These are phyloP conservation scores for Trogon melanurus DNA, from an alignment of 2,113 vertebrate species.

Conservation along the genomic window DNA sequence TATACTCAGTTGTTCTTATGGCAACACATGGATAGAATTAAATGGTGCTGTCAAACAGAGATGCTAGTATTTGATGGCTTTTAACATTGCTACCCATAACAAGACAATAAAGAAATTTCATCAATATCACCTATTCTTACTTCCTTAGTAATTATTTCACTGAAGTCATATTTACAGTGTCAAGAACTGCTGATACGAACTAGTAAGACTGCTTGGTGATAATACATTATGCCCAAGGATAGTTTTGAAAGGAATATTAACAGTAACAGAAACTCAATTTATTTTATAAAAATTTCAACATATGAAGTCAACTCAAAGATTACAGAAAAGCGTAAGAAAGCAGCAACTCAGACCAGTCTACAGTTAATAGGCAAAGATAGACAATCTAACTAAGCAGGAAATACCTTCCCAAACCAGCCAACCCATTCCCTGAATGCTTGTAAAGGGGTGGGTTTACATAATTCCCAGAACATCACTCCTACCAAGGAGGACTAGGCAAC, in stretches of 20 bases:
- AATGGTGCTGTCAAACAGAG: constrained; percentile 58
- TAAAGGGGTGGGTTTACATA: not conserved
- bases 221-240: constrained; percentile 28
- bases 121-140: constrained; percentile 58
- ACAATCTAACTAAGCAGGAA: not conserved
- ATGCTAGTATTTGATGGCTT: constrained; percentile 61
- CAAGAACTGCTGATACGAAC: constrained; percentile 17
- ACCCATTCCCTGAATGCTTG: not conserved
- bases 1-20: constrained; percentile 48
- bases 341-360: not conserved
- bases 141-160: constrained; percentile 61
- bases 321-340: constrained; percentile 20
- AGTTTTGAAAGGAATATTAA: constrained; percentile 34
- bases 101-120: constrained; percentile 67
- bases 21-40: constrained; percentile 50
- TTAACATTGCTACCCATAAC: constrained; percentile 60
- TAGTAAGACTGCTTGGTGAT: constrained; percentile 32
- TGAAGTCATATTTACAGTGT: constrained; percentile 53
- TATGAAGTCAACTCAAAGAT: constrained; percentile 12
- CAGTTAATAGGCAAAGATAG: not conserved
- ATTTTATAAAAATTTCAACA: constrained; percentile 27
- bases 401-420: not conserved
- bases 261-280: not conserved
- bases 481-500: not conserved
- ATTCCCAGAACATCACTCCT: not conserved